Percentiles rank a stretch among this genome's conserved stretches.
Conservation (phyloP, 2,797 vertebrate genomes). For the Ctenopoma kingsleyae region DNA sequence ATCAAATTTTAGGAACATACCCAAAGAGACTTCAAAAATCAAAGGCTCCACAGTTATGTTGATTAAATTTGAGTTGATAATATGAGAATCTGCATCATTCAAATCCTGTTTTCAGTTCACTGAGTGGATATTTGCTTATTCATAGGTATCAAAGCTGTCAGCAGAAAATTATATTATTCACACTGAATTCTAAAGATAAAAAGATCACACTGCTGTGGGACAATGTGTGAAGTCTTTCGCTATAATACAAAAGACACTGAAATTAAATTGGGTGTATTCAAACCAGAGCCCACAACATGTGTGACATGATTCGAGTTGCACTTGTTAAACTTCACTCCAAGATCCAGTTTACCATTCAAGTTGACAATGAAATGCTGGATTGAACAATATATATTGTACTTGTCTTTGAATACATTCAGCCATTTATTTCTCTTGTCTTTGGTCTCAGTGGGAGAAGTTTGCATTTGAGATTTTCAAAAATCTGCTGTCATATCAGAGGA, state of each 20-base stretch:
- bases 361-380: conserved; percentile 1
- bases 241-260: conserved; percentile 2
- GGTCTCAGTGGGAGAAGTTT: conserved; percentile 1
- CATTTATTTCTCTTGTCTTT: conserved; percentile 22
- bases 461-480: conserved; percentile 30
- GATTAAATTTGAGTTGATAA: conserved; percentile 11
- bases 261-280: conserved; percentile 6
- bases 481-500: conserved; percentile 27
- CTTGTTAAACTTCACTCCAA: conserved; percentile 2
- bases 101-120: conserved; percentile 30
- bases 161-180: conserved; percentile 22
- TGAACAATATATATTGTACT: conserved; percentile 2
- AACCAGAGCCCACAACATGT: neutral
- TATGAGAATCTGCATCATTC: conserved; percentile 10
- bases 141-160: conserved; percentile 16
- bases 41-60: neutral
- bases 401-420: conserved; percentile 10
- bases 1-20: too few species aligned
- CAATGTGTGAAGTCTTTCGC: conserved; percentile 1
- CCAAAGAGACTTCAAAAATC: neutral
- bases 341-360: neutral
- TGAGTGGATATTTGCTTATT: conserved; percentile 29
- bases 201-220: neutral
- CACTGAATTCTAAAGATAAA: conserved; percentile 15
- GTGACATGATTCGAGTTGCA: neutral